These are phyloP conservation scores for Cliona cf. orientalis DNA, from an alignment of 37 sponge, comb jelly and placozoan species.

Conservation along the genomic window DNA sequence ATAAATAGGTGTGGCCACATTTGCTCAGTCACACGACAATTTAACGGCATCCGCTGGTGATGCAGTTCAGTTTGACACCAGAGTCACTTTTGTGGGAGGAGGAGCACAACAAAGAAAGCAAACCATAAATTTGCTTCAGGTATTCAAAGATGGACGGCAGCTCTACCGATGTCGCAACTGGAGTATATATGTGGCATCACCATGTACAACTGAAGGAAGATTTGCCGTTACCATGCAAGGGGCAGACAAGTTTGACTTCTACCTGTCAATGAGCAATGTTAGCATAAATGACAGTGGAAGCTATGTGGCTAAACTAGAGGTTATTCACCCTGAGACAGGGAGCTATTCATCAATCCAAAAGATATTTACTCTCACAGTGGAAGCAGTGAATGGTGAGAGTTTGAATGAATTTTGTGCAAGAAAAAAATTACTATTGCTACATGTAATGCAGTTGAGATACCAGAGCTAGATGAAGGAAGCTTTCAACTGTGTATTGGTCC, in stretches of 20 bases:
- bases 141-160: background rate
- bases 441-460: too few species aligned
- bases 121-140: background rate
- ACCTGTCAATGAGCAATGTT: background rate
- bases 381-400: background rate
- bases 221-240: background rate
- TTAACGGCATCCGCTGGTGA: background rate
- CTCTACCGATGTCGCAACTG: background rate
- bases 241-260: background rate
- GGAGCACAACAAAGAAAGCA: background rate
- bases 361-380: background rate
- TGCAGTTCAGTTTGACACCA: background rate
- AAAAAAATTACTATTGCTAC: background rate
- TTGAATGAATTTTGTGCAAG: background rate
- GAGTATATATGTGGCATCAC: background rate
- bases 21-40: background rate
- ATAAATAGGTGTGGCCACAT: background rate
- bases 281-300: background rate
- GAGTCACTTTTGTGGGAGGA: background rate
- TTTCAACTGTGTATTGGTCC: too few species aligned
- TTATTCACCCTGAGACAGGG: background rate
- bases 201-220: too few species aligned
- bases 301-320: background rate
- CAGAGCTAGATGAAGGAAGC: too few species aligned
- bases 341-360: background rate